Evolutionary conservation across 2,113 vertebrate species (phyloP).

Genomic region (Syrmaticus mikado): DNA sequence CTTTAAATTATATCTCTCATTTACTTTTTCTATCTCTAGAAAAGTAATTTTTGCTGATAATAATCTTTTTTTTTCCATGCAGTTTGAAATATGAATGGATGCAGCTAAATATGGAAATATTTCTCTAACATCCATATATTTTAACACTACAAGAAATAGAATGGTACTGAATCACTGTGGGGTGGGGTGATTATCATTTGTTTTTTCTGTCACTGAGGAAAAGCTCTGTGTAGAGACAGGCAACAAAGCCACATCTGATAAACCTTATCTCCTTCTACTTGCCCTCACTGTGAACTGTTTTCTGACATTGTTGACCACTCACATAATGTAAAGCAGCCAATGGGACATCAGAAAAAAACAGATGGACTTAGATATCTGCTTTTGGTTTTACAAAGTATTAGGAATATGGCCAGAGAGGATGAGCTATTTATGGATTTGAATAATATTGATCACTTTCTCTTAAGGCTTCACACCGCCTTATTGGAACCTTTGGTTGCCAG

Average conservation of each 20-base stretch:
- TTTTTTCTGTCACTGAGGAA: not conserved
- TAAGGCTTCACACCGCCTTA: slow-evolving; percentile 25
- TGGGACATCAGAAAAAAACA: not conserved
- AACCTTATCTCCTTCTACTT: not conserved
- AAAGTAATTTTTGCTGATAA: not conserved
- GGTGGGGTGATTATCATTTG: fast-evolving
- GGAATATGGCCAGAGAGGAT: not conserved
- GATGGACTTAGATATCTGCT: not conserved
- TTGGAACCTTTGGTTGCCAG: slow-evolving; percentile 53
- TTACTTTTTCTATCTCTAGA: not conserved
- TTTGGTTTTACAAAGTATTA: not conserved
- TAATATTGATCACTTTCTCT: slow-evolving; percentile 6
- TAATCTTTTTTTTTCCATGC: not conserved
- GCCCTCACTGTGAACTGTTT: not conserved
- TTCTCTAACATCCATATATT: not conserved
- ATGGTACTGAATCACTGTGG: not conserved
- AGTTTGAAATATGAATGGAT: not conserved
- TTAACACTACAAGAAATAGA: not conserved
- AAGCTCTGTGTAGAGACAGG: not conserved
- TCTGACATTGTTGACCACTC: not conserved
- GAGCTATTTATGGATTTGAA: slow-evolving; percentile 26
- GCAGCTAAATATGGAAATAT: not conserved
- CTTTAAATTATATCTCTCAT: slow-evolving; percentile 7
- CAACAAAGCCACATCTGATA: not conserved
- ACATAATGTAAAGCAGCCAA: not conserved